Conservation (phyloP, 1,140 invertebrate genomes). For the Apis mellifera region Amel_HAv3.1 CM009939.2:10051001-10051500, state of each 20-base stretch:
- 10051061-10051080: background rate
- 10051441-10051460: background rate
- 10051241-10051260: slow-evolving; percentile 25
- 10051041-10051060: slow-evolving; percentile 8
- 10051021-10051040: background rate
- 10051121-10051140: background rate
- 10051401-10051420: slow-evolving; percentile 15
- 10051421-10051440: slow-evolving; percentile 44
- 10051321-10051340: slow-evolving; percentile 24
- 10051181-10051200: slow-evolving; percentile 32
- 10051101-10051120: too few relatives aligned
- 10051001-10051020: background rate
- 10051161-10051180: slow-evolving; percentile 41
- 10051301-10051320: background rate
- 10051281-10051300: slow-evolving; percentile 37
- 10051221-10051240: slow-evolving; percentile 55
- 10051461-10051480: slow-evolving; percentile 1
- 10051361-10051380: slow-evolving; percentile 29
- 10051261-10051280: slow-evolving; percentile 52
- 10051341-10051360: too few relatives aligned
- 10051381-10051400: slow-evolving; percentile 36
- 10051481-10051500: background rate
- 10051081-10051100: background rate
- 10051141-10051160: slow-evolving; percentile 8
- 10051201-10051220: slow-evolving; percentile 17